Conservation (phyloP, 2,113 vertebrate species). For the Oryzias javanicus region DNA sequence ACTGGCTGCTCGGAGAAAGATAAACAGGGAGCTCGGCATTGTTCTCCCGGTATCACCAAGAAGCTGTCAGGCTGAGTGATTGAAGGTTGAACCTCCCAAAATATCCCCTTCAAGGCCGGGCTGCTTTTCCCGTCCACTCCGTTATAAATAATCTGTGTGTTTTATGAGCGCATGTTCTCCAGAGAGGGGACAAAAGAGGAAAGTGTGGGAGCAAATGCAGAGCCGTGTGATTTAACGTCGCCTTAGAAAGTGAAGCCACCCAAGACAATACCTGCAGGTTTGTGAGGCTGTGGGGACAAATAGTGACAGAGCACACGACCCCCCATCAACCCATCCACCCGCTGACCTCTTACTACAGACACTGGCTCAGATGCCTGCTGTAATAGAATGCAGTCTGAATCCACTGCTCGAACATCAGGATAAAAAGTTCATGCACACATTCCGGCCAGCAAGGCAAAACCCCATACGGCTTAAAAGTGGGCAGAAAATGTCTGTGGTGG, state of each 20-base stretch:
- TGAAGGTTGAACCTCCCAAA: slow-evolving; percentile 64
- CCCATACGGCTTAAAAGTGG: no score
- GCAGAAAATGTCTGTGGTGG: no score
- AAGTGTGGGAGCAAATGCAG: slow-evolving; percentile 21
- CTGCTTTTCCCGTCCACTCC: slow-evolving; percentile 57
- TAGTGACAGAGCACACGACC: slow-evolving; percentile 36
- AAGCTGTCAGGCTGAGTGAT: slow-evolving; percentile 64
- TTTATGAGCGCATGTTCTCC: slow-evolving; percentile 23
- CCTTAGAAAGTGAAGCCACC: slow-evolving; percentile 51
- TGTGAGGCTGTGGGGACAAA: slow-evolving; percentile 52
- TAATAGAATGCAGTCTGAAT: slow-evolving; percentile 1
- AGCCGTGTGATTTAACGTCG: slow-evolving; percentile 39
- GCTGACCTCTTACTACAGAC: slow-evolving; percentile 29
- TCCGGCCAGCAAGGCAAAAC: no score
- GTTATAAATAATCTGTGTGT: slow-evolving; percentile 70
- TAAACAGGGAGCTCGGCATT: slow-evolving; percentile 62
- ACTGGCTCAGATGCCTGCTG: slow-evolving; percentile 11
- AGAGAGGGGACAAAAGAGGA: slow-evolving; percentile 13
- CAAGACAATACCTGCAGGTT: slow-evolving; percentile 72
- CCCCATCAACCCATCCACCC: slow-evolving; percentile 28
- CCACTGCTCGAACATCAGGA: background rate
- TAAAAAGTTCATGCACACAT: background rate
- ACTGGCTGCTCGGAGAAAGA: slow-evolving; percentile 45
- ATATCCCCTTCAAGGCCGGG: slow-evolving; percentile 54
- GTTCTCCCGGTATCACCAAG: slow-evolving; percentile 63